Base-by-base conservation (phyloP, 1,140 invertebrate genomes). In the Tigriopus japonicus region DNA sequence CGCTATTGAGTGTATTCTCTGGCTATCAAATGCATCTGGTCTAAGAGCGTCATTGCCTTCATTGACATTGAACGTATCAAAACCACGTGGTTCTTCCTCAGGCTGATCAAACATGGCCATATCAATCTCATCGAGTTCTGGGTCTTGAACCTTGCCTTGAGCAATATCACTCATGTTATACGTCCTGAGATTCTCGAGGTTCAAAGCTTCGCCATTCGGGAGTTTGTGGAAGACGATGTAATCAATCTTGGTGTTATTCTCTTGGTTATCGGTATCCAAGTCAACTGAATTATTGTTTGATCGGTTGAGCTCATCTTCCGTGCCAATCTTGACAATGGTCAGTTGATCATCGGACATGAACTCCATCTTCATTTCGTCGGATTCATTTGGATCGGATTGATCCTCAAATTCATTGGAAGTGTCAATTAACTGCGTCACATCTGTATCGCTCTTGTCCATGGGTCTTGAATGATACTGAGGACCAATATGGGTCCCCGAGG, bases 161-260 rank as follows among this genome's bases (percentile, higher is more conserved):
- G 17, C 21, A 19, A 41, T 15, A 40, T 40, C 55, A 15, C 17
- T 41, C 28, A 40, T 58, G 42, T 28, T 41, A 15, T 58, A 58
- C 40, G 55, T 58, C 28, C 35, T 41, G 1, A 58, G 28, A 41
- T 58, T 58, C 42, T 58, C 55, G 2, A 58, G 55, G 40, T 58
- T 58, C 35, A 58, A 23, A 7, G 55, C 55, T 58, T 41, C 55
- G 14, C 55, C 55, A 19, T 58, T 58, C 5, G 55, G 55, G 14
- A 58, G 28, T 23, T 58, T 58, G 42, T 58, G 55, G n/a, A 58
- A 23, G 1, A 58, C 28, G 35, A 58, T 23, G n/a, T 58, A 58
- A 19, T 58, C 40, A 40, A 24, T 17, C 45, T 49, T 58, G 55
- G n/a, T n/a, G 17, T 58, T n/a, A 17, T 21, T 14, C 14, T 58